Evolutionary conservation across 2,113 vertebrate genomes (phyloP).

Genomic region (Seriola quinqueradiata): DNA sequence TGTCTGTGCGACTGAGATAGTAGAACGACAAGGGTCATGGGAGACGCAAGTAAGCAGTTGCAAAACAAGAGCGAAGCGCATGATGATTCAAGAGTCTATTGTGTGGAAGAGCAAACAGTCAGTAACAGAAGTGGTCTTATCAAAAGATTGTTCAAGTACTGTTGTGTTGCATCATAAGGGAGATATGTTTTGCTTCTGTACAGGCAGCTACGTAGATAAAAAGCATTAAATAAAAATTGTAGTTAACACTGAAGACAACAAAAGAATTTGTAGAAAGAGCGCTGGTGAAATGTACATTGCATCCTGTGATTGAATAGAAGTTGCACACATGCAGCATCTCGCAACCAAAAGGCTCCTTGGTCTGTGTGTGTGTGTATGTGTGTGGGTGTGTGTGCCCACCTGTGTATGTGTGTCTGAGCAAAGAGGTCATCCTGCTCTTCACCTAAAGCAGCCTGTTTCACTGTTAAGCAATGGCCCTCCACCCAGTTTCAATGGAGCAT

Average conservation of each 20-base stretch:
- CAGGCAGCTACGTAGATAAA: neutral
- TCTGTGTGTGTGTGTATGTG: neutral
- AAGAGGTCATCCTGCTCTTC: conserved; percentile 45
- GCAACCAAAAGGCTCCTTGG: neutral
- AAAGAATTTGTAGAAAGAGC: neutral
- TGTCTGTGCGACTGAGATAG: conserved; percentile 70
- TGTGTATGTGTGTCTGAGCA: neutral
- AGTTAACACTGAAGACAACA: neutral
- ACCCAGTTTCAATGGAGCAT: conserved; percentile 66
- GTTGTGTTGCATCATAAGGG: neutral
- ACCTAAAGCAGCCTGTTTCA: conserved; percentile 38
- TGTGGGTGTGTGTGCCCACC: neutral
- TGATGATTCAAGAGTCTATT: conserved; percentile 11
- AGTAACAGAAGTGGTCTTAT: neutral
- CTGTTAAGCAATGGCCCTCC: conserved; percentile 48
- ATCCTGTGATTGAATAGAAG: conserved; percentile 12
- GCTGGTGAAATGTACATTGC: neutral
- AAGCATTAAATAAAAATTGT: neutral
- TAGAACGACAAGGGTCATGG: conserved; percentile 57
- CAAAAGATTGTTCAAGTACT: neutral
- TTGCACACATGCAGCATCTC: neutral
- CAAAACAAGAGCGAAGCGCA: conserved; percentile 37
- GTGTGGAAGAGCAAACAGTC: conserved; percentile 8
- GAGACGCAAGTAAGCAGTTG: conserved; percentile 26
- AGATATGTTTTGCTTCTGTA: neutral